Evolutionary conservation across 2,113 vertebrate genomes (phyloP).

Genomic region (Crotalus helleri): DNA sequence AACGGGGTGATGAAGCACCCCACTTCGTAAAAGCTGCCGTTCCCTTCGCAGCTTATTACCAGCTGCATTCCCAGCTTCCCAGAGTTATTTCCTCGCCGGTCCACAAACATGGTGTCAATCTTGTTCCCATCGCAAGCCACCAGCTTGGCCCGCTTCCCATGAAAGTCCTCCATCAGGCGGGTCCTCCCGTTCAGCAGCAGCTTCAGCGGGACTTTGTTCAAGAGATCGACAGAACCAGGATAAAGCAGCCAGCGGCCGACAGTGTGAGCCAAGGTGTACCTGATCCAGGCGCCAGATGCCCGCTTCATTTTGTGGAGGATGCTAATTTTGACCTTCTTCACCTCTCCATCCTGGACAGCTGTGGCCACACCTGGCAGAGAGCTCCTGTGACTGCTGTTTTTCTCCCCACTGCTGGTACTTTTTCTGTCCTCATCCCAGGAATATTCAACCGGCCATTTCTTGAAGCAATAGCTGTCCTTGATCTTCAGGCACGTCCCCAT

Average conservation of each 20-base stretch:
- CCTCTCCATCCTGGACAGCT: conserved; percentile 43
- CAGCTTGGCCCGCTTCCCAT: conserved; percentile 83
- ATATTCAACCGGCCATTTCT: conserved; percentile 80
- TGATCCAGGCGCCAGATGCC: conserved; percentile 69
- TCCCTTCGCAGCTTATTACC: conserved; percentile 89
- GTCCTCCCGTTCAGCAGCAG: conserved; percentile 43
- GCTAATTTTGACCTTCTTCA: not conserved
- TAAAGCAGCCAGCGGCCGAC: conserved; percentile 89
- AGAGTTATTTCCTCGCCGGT: conserved; percentile 72
- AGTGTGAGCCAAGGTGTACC: conserved; percentile 81
- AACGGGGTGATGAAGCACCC: conserved; percentile 86
- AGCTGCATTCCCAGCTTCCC: conserved; percentile 54
- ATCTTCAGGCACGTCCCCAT: conserved; percentile 52
- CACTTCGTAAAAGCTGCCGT: conserved; percentile 88
- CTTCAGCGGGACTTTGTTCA: conserved; percentile 87
- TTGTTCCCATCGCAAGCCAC: conserved; percentile 85
- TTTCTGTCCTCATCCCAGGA: conserved; percentile 73
- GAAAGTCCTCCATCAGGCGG: conserved; percentile 58
- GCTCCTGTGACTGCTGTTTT: rapidly evolving
- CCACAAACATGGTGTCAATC: conserved; percentile 91
- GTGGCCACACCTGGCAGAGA: conserved; percentile 52
- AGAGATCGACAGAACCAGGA: conserved; percentile 84
- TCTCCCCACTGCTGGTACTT: not conserved
- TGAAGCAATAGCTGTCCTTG: conserved; percentile 78
- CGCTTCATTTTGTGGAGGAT: conserved; percentile 68